Conservation (phyloP, 2,113 vertebrate species). For the Alexandromys fortis region DNA sequence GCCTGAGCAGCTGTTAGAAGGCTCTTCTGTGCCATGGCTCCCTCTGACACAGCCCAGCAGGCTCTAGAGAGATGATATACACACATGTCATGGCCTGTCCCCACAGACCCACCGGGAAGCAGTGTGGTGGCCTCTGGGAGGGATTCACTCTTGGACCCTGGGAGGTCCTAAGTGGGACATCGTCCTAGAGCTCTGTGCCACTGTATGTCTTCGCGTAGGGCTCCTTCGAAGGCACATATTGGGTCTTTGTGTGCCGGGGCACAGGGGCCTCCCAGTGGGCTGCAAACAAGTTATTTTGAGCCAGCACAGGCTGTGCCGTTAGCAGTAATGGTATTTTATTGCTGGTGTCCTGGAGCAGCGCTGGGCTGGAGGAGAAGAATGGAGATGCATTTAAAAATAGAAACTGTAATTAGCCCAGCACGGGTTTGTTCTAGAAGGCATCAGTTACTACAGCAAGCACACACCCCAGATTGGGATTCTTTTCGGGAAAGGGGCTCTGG, state of each 20-base stretch:
- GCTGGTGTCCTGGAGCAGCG: conserved; percentile 46
- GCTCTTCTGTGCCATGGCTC: neutral
- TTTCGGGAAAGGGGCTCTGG: neutral
- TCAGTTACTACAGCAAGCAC: conserved; percentile 63
- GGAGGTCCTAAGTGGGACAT: neutral
- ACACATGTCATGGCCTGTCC: too few species aligned
- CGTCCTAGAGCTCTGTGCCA: neutral
- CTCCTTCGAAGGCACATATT: neutral
- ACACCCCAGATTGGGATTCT: neutral
- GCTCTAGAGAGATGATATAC: neutral
- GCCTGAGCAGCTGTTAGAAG: neutral
- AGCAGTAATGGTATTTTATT: conserved; percentile 30
- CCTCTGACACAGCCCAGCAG: neutral
- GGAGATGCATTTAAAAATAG: conserved; percentile 69
- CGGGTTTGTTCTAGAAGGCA: conserved; percentile 58
- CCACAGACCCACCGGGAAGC: neutral
- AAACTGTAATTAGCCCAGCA: conserved; percentile 65
- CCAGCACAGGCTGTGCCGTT: neutral
- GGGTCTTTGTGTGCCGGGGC: neutral
- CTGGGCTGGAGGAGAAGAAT: conserved; percentile 37
- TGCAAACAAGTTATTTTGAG: conserved; percentile 47
- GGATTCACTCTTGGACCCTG: neutral
- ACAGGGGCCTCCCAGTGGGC: neutral
- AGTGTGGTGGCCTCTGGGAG: neutral
- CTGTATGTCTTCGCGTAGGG: accelerated